Evolutionary conservation across 2,888 invertebrate species (phyloP), one percentile per base, ranked within the genome.

Genomic region (Amphiduros pacificus): DNA sequence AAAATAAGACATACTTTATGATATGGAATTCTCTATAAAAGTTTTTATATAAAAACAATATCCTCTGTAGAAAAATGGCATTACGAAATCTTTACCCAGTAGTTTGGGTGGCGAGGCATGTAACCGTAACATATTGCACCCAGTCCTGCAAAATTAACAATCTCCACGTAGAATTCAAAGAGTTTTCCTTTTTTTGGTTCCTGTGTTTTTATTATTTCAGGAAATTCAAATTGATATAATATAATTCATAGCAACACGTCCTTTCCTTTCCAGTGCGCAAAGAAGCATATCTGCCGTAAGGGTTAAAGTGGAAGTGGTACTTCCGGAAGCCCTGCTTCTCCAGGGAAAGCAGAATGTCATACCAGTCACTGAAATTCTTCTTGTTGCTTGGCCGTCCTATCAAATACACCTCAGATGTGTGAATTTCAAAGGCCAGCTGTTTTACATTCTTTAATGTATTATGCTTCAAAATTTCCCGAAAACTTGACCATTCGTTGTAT

Each of bases 351-450:
- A 69, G 54, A 17, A 54, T 24, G 20, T 55, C 24, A 44, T 61
- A 65, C 56, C 62, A 62, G 0, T 26, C n/a, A 2, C 26, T 11
- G 41, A 66, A 69, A 50, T 69, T 60, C 32, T 59, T 40, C 29
- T 48, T 55, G 2, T 55, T 64, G 52, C 55, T 62, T 9, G 59
- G 53, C 6, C 52, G 44, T 22, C 28, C 28, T 4, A 62, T 48
- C 24, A 41, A 41, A 36, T 60, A 62, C 24, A 69, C 65, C 49
- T 68, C 69, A 2, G 60, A 59, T 0, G 69, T 69, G 63, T 69
- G 69, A 14, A 70, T 61, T 61, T 70, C 70, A 51, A 70, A 58
- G 22, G 63, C 56, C 22, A 70, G 64, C 60, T 70, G 70, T 44
- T 70, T 70, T 27, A 70, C 69, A n/a, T 62, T 59, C 14, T 22